A percentile compares a stretch with the other conserved stretches of the same genome.
phyloP scores from a whole-genome alignment of 2,888 invertebrate genomes.

The Chaetoderma sp. region DNA sequence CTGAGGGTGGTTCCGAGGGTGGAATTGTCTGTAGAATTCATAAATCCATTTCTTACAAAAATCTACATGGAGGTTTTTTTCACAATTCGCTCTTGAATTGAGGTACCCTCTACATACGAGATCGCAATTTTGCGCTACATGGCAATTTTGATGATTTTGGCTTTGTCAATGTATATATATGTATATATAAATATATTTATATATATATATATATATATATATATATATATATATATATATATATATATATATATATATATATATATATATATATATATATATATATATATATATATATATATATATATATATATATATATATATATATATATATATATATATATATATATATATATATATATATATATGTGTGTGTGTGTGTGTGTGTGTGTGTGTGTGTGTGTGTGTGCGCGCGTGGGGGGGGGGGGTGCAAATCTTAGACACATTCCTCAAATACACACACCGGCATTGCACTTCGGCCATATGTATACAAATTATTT shows the following conservation, averaged over 20 bases:
- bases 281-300: background rate
- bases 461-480: no score
- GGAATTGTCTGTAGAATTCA: no score
- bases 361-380: background rate
- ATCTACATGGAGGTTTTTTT: background rate
- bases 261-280: background rate
- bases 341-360: background rate
- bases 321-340: background rate
- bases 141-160: no score
- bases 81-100: no score
- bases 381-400: background rate
- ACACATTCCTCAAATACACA: no score
- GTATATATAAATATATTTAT: background rate
- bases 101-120: no score
- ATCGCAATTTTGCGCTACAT: no score
- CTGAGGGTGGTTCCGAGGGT: no score
- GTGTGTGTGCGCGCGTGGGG: no score
- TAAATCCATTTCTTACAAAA: no score
- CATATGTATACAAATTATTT: no score
- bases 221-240: slow-evolving; percentile 5
- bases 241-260: slow-evolving; percentile 10
- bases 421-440: no score
- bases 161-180: background rate
- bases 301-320: background rate
- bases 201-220: background rate